Conservation (phyloP, 2,113 vertebrate genomes). For the Chamaetylas fuelleborni region DNA sequence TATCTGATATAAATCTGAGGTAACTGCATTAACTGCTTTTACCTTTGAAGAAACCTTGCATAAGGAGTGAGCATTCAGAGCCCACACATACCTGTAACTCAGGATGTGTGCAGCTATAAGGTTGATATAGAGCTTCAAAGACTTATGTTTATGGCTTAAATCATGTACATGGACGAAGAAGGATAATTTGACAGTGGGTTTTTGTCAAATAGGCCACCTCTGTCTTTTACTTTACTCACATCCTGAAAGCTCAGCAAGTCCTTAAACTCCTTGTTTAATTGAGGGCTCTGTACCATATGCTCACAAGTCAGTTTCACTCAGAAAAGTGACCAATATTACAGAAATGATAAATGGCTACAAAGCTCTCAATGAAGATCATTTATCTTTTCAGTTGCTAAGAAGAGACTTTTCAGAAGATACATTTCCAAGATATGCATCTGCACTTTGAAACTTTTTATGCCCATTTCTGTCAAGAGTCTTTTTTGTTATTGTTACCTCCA, state of each 20-base stretch:
- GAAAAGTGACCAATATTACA: conserved; percentile 25
- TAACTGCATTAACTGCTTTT: not conserved
- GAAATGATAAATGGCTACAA: conserved; percentile 29
- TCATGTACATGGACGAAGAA: not conserved
- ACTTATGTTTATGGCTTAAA: not conserved
- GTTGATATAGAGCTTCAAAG: not conserved
- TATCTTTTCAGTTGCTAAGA: conserved; percentile 19
- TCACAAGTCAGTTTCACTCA: conserved; percentile 24
- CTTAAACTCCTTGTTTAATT: conserved; percentile 9
- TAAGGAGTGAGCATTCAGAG: not conserved
- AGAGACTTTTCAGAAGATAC: not conserved
- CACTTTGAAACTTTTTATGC: not conserved
- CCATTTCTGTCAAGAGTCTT: not conserved
- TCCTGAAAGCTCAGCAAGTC: conserved; percentile 17
- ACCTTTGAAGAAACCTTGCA: not conserved
- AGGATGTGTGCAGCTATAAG: not conserved
- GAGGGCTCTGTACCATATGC: not conserved
- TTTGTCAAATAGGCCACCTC: not conserved
- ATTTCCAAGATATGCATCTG: not conserved
- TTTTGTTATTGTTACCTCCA: not conserved
- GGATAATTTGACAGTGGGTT: not conserved
- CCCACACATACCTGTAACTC: not conserved
- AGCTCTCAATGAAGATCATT: not conserved
- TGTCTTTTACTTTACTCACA: not conserved
- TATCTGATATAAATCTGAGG: not conserved